Evolutionary conservation across 2,888 invertebrate species (phyloP).

Genomic region (Nebria salina): DNA sequence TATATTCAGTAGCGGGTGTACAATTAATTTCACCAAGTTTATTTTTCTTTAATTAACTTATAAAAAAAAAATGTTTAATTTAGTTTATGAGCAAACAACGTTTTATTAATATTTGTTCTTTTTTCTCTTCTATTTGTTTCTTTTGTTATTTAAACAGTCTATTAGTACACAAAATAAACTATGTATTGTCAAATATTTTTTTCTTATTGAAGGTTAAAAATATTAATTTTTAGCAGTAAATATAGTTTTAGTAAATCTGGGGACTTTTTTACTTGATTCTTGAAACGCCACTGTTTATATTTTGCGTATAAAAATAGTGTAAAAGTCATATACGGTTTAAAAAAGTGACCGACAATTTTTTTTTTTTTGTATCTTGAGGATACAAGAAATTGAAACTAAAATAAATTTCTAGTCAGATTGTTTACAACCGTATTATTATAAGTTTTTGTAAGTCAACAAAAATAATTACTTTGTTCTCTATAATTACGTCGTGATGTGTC

Average conservation of each 20-base stretch:
- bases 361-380: not conserved
- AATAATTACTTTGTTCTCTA: not conserved
- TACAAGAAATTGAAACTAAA: not conserved
- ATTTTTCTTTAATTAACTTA: too few relatives aligned
- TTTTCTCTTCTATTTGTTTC: too few relatives aligned
- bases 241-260: not conserved
- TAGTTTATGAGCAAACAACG: too few relatives aligned
- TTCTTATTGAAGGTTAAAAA: too few relatives aligned
- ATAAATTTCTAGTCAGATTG: not conserved
- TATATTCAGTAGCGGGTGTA: too few relatives aligned
- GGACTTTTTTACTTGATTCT: not conserved
- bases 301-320: not conserved
- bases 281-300: not conserved
- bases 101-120: too few relatives aligned
- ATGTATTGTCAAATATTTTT: too few relatives aligned
- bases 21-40: too few relatives aligned
- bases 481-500: not conserved
- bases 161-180: too few relatives aligned
- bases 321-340: not conserved
- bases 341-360: not conserved
- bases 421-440: not conserved
- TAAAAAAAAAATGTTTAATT: too few relatives aligned
- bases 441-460: not conserved
- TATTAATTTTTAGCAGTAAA: not conserved
- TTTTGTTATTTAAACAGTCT: too few relatives aligned